phyloP scores from a whole-genome alignment of 2,797 vertebrate species.

The Sebastes dallii region DNA sequence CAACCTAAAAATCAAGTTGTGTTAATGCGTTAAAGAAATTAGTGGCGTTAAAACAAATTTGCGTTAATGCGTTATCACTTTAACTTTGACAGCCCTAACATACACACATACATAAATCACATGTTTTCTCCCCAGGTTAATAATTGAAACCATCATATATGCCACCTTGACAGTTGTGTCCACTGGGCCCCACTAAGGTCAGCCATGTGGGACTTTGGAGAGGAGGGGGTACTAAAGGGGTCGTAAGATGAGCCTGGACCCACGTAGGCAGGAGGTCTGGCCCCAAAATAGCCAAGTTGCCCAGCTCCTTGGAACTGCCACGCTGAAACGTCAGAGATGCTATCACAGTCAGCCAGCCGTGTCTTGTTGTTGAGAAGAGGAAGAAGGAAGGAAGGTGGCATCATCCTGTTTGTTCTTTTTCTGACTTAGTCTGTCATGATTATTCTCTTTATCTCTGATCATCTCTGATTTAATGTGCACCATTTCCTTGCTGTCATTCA shows the following conservation, averaged over 20 bases:
- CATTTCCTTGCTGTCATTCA: slow-evolving; percentile 32
- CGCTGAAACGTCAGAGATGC: slow-evolving; percentile 55
- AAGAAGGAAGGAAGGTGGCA: slow-evolving; percentile 65
- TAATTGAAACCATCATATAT: not conserved
- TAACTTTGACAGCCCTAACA: not conserved
- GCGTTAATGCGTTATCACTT: no score
- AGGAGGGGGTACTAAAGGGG: slow-evolving; percentile 7
- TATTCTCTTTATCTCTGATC: slow-evolving; percentile 41
- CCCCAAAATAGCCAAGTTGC: slow-evolving; percentile 50
- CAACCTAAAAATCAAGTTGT: no score
- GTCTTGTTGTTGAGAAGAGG: slow-evolving; percentile 42
- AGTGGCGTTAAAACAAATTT: no score
- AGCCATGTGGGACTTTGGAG: slow-evolving; percentile 1
- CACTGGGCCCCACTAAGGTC: not conserved
- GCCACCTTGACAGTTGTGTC: not conserved
- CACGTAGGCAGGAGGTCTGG: slow-evolving; percentile 61
- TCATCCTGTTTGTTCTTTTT: slow-evolving; percentile 66
- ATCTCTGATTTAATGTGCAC: slow-evolving; percentile 27
- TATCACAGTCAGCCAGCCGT: slow-evolving; percentile 49
- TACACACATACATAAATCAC: not conserved
- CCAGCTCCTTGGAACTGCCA: slow-evolving; percentile 40
- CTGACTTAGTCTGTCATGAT: slow-evolving; percentile 36
- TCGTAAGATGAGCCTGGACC: slow-evolving; percentile 51
- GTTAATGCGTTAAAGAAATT: no score
- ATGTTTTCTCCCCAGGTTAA: not conserved